Percentiles rank a stretch among this genome's conserved stretches.
phyloP scores from a whole-genome alignment of 1,140 invertebrate genomes.

The Marisa cornuarietis region DNA sequence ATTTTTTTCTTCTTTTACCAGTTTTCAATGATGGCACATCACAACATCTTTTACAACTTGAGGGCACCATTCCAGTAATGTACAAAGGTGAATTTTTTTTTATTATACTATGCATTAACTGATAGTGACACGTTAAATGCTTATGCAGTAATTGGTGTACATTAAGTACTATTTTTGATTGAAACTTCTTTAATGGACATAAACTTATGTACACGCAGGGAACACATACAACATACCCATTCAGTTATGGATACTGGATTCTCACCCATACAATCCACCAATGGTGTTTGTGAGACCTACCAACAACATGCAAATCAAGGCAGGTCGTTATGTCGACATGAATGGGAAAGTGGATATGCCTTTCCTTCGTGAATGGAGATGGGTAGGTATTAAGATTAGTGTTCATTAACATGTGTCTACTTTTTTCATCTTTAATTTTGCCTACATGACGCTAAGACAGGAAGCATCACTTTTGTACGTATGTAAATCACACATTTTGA shows the following conservation, averaged over 20 bases:
- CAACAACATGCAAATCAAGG: conserved; percentile 92
- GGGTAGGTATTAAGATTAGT: conserved; percentile 69
- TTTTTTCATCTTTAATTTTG: too few relatives aligned
- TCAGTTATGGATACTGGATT: conserved; percentile 95
- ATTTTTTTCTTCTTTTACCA: conserved; percentile 64
- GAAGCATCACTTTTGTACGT: too few relatives aligned
- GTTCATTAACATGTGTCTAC: too few relatives aligned
- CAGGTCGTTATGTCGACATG: conserved; percentile 92
- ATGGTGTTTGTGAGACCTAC: conserved; percentile 98
- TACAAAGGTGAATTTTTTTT: conserved; percentile 77
- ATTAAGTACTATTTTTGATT: neutral
- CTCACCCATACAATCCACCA: conserved; percentile 96
- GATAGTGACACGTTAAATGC: neutral
- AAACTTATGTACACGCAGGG: conserved; percentile 68
- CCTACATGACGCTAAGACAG: too few relatives aligned
- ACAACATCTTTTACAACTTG: conserved; percentile 84
- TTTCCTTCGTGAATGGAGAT: conserved; percentile 95
- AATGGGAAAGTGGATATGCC: conserved; percentile 97
- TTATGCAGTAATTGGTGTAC: neutral
- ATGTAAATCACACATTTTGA: too few relatives aligned
- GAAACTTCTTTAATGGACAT: conserved; percentile 13
- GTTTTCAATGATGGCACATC: conserved; percentile 90
- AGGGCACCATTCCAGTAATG: conserved; percentile 91
- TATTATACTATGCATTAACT: too few relatives aligned
- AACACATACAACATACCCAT: conserved; percentile 95